A percentile compares a stretch with the other conserved stretches of the same genome.
Evolutionary conservation across 2,797 vertebrate species (phyloP).

Genomic region (Darevskia nairensis): DNA sequence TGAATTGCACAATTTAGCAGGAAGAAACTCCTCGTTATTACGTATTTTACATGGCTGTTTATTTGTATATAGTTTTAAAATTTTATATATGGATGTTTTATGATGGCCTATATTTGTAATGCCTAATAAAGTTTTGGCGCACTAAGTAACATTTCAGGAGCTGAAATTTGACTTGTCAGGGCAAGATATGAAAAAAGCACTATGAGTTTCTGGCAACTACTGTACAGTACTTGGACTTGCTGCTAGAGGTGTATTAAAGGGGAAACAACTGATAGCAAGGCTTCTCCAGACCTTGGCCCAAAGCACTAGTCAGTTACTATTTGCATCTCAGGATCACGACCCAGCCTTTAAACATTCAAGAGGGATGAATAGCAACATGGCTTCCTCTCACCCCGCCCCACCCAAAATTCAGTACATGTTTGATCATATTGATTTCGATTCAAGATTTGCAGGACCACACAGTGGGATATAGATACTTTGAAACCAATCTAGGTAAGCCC

Average conservation of each 20-base stretch:
- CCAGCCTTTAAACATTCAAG: not conserved
- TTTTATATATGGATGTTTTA: too few species aligned
- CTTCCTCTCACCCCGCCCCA: too few species aligned
- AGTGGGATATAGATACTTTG: not conserved
- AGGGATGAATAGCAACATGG: not conserved
- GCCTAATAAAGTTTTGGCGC: too few species aligned
- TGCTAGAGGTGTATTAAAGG: not conserved
- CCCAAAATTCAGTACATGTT: not conserved
- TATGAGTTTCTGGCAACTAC: not conserved
- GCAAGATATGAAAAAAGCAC: not conserved
- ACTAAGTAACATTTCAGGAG: too few species aligned
- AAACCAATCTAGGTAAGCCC: not conserved
- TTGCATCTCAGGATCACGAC: not conserved
- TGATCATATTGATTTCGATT: not conserved
- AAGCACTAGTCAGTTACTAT: not conserved
- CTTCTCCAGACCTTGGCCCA: too few species aligned
- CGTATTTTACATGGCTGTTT: too few species aligned
- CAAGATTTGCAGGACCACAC: not conserved
- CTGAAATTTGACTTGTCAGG: not conserved
- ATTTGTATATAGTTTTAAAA: too few species aligned
- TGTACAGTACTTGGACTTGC: not conserved
- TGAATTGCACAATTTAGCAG: too few species aligned
- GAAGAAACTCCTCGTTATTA: too few species aligned
- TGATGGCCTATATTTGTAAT: too few species aligned
- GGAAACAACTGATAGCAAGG: not conserved